Evolutionary conservation across 1,140 invertebrate genomes (phyloP).

Genomic region (Brachionus paranguensis): DNA sequence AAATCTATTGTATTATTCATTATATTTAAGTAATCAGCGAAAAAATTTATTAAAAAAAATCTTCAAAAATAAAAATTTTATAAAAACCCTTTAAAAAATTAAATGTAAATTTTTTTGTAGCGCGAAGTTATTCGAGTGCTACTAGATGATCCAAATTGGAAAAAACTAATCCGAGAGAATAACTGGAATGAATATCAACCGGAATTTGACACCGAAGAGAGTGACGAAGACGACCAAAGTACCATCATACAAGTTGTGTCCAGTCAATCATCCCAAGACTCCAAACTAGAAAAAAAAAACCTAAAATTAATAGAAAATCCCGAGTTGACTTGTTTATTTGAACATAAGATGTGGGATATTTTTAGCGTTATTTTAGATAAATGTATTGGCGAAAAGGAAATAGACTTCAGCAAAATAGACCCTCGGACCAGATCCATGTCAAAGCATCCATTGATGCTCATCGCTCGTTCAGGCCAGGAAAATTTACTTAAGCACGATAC

Average conservation of each 20-base stretch:
- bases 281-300: neutral
- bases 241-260: neutral
- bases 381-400: constrained; percentile 26
- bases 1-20: no score
- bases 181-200: neutral
- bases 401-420: constrained; percentile 29
- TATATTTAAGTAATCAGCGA: no score
- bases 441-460: constrained; percentile 27
- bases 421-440: neutral
- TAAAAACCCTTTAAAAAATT: no score
- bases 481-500: constrained; percentile 24
- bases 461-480: constrained; percentile 35
- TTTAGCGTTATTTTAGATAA: constrained; percentile 27
- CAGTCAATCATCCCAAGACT: neutral
- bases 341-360: constrained; percentile 36
- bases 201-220: neutral
- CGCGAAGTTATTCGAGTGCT: constrained; percentile 25
- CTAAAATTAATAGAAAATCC: neutral
- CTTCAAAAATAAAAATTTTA: no score
- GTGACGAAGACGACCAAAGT: neutral
- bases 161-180: neutral
- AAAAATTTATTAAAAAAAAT: no score
- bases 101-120: neutral
- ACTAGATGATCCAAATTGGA: constrained; percentile 30
- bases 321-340: neutral